Percentiles rank a stretch among this genome's conserved stretches.
Conservation (phyloP, 2,888 invertebrate genomes). For the Adineta ricciae region DNA sequence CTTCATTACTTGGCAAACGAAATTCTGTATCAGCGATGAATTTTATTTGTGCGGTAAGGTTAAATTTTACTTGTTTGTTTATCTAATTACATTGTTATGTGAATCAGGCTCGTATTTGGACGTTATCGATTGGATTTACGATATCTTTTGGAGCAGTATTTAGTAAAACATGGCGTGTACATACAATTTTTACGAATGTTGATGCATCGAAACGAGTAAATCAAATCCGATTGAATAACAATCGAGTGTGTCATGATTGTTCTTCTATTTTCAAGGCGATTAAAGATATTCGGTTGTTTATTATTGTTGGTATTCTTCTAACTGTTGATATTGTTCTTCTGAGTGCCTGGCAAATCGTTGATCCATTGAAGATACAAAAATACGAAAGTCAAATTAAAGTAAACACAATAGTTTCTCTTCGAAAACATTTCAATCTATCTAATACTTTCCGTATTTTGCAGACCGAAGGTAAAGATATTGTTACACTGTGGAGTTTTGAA, state of each 20-base stretch:
- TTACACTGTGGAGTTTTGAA: constrained; percentile 79
- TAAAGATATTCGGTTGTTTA: constrained; percentile 91
- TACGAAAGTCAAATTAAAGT: not conserved
- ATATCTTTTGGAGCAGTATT: constrained; percentile 98
- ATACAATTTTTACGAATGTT: constrained; percentile 95
- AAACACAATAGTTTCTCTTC: not conserved
- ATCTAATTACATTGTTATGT: not conserved
- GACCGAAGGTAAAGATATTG: constrained; percentile 62
- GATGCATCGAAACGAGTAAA: constrained; percentile 87
- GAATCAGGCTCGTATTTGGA: constrained; percentile 67
- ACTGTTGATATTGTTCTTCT: constrained; percentile 83
- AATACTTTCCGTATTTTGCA: constrained; percentile 59
- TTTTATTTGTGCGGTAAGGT: constrained; percentile 72
- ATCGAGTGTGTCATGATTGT: not conserved
- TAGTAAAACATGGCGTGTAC: constrained; percentile 96
- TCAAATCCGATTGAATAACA: constrained; percentile 19
- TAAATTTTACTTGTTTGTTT: too few relatives aligned
- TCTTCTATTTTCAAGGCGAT: constrained; percentile 62
- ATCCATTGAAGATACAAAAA: constrained; percentile 56
- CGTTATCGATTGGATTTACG: constrained; percentile 90
- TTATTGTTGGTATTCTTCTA: constrained; percentile 84
- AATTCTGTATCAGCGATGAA: constrained; percentile 53
- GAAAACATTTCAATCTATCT: not conserved
- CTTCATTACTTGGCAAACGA: constrained; percentile 69
- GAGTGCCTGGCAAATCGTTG: constrained; percentile 90